phyloP scores from a whole-genome alignment of 2,797 vertebrate species.

The Ciconia nigra region DNA sequence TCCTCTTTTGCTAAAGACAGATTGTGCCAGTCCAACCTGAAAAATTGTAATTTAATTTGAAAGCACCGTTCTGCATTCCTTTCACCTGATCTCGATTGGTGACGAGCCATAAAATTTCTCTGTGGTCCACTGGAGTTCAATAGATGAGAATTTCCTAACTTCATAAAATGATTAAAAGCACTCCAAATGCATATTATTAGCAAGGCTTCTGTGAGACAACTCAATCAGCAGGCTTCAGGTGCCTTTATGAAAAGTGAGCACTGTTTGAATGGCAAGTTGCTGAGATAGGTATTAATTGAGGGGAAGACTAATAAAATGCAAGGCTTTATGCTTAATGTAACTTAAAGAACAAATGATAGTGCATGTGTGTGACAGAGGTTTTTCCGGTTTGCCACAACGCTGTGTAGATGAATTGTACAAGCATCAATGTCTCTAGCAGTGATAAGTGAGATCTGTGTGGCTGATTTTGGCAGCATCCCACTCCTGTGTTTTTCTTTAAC shows the following conservation, averaged over 20 bases:
- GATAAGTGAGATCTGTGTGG: neutral
- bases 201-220: neutral
- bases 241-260: neutral
- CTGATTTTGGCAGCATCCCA: neutral
- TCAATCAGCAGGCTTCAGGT: neutral
- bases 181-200: neutral
- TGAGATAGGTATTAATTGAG: neutral
- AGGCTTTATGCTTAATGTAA: neutral
- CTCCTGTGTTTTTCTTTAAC: neutral
- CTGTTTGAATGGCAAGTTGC: neutral
- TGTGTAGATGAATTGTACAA: neutral
- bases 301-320: neutral
- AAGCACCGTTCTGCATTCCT: constrained; percentile 4
- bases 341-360: neutral
- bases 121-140: constrained; percentile 35
- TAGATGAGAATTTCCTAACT: constrained; percentile 44
- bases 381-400: neutral
- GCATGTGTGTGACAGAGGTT: neutral
- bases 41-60: constrained; percentile 65
- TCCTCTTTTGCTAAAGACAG: constrained; percentile 37
- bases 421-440: neutral
- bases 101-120: constrained; percentile 32
- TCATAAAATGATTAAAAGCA: constrained; percentile 43
- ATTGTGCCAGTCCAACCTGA: constrained; percentile 50
- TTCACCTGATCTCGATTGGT: constrained; percentile 15